Percentiles rank a stretch among this genome's conserved stretches.
phyloP scores from a whole-genome alignment of 53 echinoderm and acorn worm species.

The Echinarachnius parma region DNA sequence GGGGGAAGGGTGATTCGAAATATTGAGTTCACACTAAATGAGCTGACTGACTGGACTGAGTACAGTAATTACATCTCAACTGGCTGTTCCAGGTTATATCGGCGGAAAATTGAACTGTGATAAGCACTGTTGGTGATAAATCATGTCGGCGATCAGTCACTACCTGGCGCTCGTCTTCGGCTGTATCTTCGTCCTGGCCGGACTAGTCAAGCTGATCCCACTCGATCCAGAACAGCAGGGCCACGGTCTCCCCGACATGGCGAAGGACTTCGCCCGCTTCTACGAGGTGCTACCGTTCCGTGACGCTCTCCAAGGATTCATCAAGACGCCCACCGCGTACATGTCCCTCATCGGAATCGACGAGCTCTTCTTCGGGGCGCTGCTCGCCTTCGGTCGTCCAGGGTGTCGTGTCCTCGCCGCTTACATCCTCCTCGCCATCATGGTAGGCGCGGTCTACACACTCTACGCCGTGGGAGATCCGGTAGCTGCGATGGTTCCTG shows the following conservation, averaged over 20 bases:
- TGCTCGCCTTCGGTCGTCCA: constrained; percentile 61
- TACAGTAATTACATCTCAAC: no score
- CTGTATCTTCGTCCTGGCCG: constrained; percentile 51
- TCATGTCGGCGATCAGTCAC: constrained; percentile 36
- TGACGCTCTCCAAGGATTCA: constrained; percentile 27
- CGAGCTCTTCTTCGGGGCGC: constrained; percentile 47
- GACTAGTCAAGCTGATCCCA: constrained; percentile 64
- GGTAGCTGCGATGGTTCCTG: not conserved
- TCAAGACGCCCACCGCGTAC: constrained; percentile 52
- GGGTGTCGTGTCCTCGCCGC: constrained; percentile 37
- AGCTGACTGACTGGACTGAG: no score
- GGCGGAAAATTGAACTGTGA: no score
- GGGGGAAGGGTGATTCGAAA: no score
- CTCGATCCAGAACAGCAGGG: constrained; percentile 46
- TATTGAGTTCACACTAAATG: no score
- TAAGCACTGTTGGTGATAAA: no score
- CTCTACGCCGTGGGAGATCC: constrained; percentile 49
- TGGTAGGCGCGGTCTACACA: constrained; percentile 63
- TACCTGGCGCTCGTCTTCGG: constrained; percentile 63
- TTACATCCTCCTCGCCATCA: constrained; percentile 47
- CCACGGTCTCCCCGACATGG: constrained; percentile 31
- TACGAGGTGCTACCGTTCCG: constrained; percentile 53
- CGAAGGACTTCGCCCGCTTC: constrained; percentile 43
- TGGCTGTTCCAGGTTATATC: no score
- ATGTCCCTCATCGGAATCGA: constrained; percentile 44